Conservation (phyloP, 2,888 invertebrate genomes). For the Heliconius hortense region DNA sequence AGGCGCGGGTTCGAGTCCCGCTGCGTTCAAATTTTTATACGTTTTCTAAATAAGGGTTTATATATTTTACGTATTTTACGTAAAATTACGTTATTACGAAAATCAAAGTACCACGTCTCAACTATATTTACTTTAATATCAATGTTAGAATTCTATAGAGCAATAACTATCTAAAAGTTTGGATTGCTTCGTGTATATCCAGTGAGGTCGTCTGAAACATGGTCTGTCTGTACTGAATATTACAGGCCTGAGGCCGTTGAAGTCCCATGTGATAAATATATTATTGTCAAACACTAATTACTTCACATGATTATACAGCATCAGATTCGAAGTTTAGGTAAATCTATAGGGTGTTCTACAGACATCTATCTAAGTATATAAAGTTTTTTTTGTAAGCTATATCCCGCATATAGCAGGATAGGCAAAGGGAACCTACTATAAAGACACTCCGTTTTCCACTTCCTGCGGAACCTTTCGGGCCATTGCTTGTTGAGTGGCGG, state of each 20-base stretch:
- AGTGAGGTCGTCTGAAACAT: not conserved
- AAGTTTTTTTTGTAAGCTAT: too few species aligned
- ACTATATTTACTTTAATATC: not conserved
- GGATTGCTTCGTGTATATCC: not conserved
- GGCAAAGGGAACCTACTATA: too few species aligned
- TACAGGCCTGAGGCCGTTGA: not conserved
- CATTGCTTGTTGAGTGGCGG: too few species aligned
- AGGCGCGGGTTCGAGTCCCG: too few species aligned
- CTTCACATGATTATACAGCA: not conserved
- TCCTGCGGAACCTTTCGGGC: too few species aligned
- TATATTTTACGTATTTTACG: too few species aligned
- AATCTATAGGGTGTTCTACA: not conserved
- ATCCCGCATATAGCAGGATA: too few species aligned
- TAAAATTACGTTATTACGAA: too few species aligned
- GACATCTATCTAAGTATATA: not conserved
- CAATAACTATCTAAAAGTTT: not conserved
- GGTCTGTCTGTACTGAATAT: not conserved
- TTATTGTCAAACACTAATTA: slow-evolving; percentile 15
- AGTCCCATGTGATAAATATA: slow-evolving; percentile 17
- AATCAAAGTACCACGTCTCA: not conserved
- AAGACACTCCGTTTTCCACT: too few species aligned
- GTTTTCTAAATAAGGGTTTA: too few species aligned
- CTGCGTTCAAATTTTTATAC: too few species aligned
- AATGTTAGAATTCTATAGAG: not conserved
- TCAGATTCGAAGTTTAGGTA: not conserved